A percentile compares a stretch with the other conserved stretches of the same genome.
These are phyloP conservation scores for Theretra japonica DNA, from an alignment of 2,888 invertebrate genomes.

Conservation along the genomic window DNA sequence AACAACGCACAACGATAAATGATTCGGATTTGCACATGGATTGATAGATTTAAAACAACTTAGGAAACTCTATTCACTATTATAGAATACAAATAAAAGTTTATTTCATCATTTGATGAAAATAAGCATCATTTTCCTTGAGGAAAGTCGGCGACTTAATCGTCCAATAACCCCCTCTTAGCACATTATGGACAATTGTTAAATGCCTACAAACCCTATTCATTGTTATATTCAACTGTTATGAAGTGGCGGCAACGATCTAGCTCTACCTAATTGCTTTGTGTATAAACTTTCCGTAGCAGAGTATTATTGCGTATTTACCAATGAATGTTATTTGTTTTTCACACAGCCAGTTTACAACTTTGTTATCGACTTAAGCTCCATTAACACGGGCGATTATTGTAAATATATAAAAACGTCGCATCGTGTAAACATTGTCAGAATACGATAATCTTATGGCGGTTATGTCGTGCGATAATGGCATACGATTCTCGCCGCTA, in stretches of 20 bases:
- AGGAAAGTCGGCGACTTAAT: not conserved
- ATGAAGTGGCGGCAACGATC: not conserved
- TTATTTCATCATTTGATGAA: not conserved
- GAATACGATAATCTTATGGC: too few species aligned
- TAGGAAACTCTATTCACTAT: too few species aligned
- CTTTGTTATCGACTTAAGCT: not conserved
- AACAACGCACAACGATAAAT: too few species aligned
- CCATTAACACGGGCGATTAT: too few species aligned
- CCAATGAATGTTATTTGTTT: not conserved
- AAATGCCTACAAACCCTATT: not conserved
- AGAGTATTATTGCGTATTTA: not conserved
- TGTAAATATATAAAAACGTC: too few species aligned
- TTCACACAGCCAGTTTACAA: not conserved
- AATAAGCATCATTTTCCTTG: not conserved
- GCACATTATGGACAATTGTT: not conserved
- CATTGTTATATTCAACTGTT: not conserved
- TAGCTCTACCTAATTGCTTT: not conserved
- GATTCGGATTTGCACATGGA: too few species aligned
- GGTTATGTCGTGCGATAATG: too few species aligned
- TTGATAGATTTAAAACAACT: too few species aligned
- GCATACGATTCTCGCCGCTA: too few species aligned
- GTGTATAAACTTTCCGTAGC: not conserved
- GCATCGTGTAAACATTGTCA: too few species aligned
- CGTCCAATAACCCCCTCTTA: not conserved
- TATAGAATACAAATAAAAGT: too few species aligned